Evolutionary conservation across 2,113 vertebrate genomes (phyloP), one percentile per base, ranked within the genome.

Genomic region (Steatornis caripensis): DNA sequence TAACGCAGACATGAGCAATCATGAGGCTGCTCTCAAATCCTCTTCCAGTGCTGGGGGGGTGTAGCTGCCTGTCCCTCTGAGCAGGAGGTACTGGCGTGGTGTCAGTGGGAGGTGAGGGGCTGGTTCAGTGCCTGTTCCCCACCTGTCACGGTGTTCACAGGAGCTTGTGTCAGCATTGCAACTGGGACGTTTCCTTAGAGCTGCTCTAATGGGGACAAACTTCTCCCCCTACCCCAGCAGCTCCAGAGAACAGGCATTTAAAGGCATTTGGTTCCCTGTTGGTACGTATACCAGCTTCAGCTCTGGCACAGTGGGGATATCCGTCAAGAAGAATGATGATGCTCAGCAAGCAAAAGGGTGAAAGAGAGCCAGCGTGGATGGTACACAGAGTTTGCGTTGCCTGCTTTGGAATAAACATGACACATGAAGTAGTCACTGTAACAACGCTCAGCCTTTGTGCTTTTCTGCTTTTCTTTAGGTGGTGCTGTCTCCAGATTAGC

Each of bases 11-110:
- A 36, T 37, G 20, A 76, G 45, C 62, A 34, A 7, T 24, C 34
- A 48, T 2, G 3, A 13, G 11, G 53, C 15, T 77, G 65, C 43
- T 81, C 64, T 78, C 43, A 70, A 91, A 78, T 29, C 39, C 3
- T 41, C 15, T 32, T 36, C 15, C 1, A 3, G 14, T 1, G 2
- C 43, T 19, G 53, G 24, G 26, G 29, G 0, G 0, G 17, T 27
- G 1, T 14, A 30, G 26, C 51, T 88, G 51, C 37, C 34, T 45
- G 29, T 20, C 29, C 13, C 46, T 3, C 51, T 1, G 0, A 21
- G 34, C n/a, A 75, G 66, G 6, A 76, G 20, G 32, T 34, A 16
- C 21, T 39, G 62, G 12, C 0, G 1, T 39, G 48, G 26, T 41
- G n/a, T 34, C 29, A 32, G 45, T 45, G 7, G 2, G 3, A 53